phyloP scores from a whole-genome alignment of 2,888 invertebrate genomes.

The Thymelicus lineola region DNA sequence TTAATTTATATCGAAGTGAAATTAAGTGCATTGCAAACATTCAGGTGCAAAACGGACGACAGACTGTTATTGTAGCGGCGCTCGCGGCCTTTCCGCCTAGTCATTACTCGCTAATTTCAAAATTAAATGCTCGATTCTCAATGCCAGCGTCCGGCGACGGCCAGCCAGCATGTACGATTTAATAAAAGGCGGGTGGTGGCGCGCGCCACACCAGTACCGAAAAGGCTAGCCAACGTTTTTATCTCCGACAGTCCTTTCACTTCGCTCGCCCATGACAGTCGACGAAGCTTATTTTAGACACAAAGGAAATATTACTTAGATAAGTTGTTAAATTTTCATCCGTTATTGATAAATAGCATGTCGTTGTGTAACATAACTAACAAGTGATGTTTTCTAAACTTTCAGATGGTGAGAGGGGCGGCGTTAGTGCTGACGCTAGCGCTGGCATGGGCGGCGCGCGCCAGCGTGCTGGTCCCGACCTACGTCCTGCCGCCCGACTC shows the following conservation, averaged over 20 bases:
- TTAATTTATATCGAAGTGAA: slow-evolving; percentile 19
- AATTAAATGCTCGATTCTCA: slow-evolving; percentile 82
- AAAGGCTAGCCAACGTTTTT: slow-evolving; percentile 74
- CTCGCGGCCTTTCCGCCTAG: slow-evolving; percentile 77
- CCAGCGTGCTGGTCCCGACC: slow-evolving; percentile 81
- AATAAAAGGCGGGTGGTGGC: slow-evolving; percentile 79
- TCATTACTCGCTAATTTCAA: slow-evolving; percentile 81
- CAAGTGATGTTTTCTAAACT: slow-evolving; percentile 71
- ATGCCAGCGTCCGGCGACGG: slow-evolving; percentile 81
- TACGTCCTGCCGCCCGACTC: slow-evolving; percentile 83
- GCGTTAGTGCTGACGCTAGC: slow-evolving; percentile 77
- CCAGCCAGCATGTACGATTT: slow-evolving; percentile 70
- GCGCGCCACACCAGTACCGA: slow-evolving; percentile 76
- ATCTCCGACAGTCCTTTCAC: slow-evolving; percentile 80
- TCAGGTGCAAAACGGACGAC: slow-evolving; percentile 52
- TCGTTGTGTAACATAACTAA: slow-evolving; percentile 56
- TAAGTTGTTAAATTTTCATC: slow-evolving; percentile 63
- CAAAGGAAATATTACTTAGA: slow-evolving; percentile 74
- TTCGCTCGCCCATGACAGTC: slow-evolving; percentile 73
- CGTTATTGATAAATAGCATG: slow-evolving; percentile 21
- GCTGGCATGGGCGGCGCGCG: slow-evolving; percentile 75
- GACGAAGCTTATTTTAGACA: slow-evolving; percentile 62
- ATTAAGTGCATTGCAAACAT: slow-evolving; percentile 46
- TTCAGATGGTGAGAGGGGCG: slow-evolving; percentile 85
- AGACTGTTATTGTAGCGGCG: slow-evolving; percentile 72